Percentiles rank a stretch among this genome's conserved stretches.
These are phyloP conservation scores for Petrosia ficiformis DNA, from an alignment of 37 sponge, comb jelly and placozoan species.

Conservation along the genomic window DNA sequence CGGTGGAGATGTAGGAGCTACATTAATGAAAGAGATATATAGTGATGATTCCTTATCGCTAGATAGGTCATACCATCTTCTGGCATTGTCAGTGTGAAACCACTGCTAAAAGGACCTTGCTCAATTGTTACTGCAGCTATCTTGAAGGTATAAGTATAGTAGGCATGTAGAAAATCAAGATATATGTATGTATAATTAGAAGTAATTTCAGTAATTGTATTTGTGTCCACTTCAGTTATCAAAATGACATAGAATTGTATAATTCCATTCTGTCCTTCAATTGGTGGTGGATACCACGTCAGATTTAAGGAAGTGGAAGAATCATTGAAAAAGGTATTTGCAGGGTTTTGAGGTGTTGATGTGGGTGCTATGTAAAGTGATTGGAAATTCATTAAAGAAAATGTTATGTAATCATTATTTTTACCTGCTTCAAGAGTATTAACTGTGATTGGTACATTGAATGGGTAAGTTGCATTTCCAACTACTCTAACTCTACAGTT, in stretches of 20 bases:
- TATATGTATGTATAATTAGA: neutral
- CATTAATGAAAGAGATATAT: neutral
- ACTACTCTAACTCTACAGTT: too few species aligned
- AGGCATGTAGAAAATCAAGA: slow-evolving; percentile 15
- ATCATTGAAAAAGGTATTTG: too few species aligned
- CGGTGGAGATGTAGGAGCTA: slow-evolving; percentile 40
- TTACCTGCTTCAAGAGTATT: too few species aligned
- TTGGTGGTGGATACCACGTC: slow-evolving; percentile 32
- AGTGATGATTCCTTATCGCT: neutral
- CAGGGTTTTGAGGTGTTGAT: too few species aligned
- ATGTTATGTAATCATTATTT: too few species aligned
- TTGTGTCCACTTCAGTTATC: neutral
- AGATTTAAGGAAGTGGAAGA: neutral
- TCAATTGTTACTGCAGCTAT: slow-evolving; percentile 30
- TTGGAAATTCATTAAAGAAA: too few species aligned
- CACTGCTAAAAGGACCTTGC: slow-evolving; percentile 6
- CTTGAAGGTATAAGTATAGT: slow-evolving; percentile 9
- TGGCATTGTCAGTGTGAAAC: neutral
- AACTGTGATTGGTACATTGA: too few species aligned
- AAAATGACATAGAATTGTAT: slow-evolving; percentile 23
- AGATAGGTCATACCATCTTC: slow-evolving; percentile 4
- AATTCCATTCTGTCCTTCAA: slow-evolving; percentile 26
- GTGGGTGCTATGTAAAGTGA: too few species aligned
- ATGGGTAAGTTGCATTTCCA: too few species aligned
- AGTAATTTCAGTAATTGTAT: neutral